Percentiles rank a stretch among this genome's conserved stretches.
These are phyloP conservation scores for Globia sparganii DNA, from an alignment of 2,888 invertebrate genomes.

Conservation along the genomic window DNA sequence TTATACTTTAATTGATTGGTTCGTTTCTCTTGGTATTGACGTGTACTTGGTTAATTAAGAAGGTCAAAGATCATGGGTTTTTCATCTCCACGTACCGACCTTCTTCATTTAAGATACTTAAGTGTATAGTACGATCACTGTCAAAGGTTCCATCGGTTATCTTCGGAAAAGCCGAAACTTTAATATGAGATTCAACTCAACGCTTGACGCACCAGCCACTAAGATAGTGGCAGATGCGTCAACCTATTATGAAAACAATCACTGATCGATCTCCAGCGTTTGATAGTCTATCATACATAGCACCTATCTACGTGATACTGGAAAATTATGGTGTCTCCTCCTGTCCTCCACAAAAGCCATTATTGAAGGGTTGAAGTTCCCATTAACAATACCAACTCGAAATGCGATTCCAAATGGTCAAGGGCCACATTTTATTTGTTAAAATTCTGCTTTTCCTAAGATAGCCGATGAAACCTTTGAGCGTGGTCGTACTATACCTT, in stretches of 20 bases:
- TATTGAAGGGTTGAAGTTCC: neutral
- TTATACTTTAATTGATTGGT: constrained; percentile 16
- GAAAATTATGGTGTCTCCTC: neutral
- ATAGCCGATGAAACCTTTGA: too few relatives aligned
- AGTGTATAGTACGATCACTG: neutral
- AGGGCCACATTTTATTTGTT: neutral
- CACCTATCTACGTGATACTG: neutral
- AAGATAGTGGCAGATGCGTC: neutral
- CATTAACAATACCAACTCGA: too few relatives aligned
- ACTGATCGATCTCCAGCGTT: neutral
- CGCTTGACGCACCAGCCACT: too few relatives aligned
- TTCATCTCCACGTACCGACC: neutral
- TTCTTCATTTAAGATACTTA: neutral
- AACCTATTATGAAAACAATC: neutral
- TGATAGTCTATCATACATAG: too few relatives aligned
- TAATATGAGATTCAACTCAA: neutral
- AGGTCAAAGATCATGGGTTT: neutral
- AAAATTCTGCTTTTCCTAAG: neutral
- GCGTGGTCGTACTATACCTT: neutral
- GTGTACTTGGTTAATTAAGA: constrained; percentile 1
- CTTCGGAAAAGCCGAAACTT: neutral
- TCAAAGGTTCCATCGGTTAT: neutral
- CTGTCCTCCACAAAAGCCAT: neutral
- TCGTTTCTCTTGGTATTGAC: neutral
- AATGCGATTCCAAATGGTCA: neutral